phyloP scores from a whole-genome alignment of 2,797 vertebrate genomes.

The Thripadectes ignobilis region DNA sequence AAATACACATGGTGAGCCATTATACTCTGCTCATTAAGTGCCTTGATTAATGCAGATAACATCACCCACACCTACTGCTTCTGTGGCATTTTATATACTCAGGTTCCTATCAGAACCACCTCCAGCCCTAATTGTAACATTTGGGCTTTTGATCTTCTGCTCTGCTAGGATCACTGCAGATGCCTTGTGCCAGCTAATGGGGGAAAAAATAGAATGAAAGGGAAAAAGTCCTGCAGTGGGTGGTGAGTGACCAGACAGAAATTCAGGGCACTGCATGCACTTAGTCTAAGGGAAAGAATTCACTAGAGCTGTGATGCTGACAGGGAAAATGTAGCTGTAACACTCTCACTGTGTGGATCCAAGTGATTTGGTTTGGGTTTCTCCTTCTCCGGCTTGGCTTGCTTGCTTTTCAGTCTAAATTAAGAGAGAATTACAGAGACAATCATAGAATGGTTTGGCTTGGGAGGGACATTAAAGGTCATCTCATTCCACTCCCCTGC shows the following conservation, averaged over 20 bases:
- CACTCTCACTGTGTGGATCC: neutral
- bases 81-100: neutral
- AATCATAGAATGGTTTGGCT: too few species aligned
- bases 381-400: neutral
- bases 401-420: neutral
- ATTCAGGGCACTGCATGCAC: neutral
- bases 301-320: neutral
- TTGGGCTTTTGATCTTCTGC: constrained; percentile 10
- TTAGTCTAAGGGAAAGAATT: neutral
- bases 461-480: too few species aligned
- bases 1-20: neutral
- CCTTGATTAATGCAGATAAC: constrained; percentile 4
- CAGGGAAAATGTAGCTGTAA: neutral
- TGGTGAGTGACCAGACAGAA: neutral
- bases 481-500: too few species aligned
- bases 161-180: neutral
- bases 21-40: neutral
- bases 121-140: neutral
- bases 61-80: constrained; percentile 20
- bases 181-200: neutral
- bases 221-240: neutral
- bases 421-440: neutral
- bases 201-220: neutral
- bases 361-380: neutral
- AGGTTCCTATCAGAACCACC: neutral